These are phyloP conservation scores for Arvicanthis niloticus DNA, from an alignment of 2,113 vertebrate species.

Conservation along the genomic window DNA sequence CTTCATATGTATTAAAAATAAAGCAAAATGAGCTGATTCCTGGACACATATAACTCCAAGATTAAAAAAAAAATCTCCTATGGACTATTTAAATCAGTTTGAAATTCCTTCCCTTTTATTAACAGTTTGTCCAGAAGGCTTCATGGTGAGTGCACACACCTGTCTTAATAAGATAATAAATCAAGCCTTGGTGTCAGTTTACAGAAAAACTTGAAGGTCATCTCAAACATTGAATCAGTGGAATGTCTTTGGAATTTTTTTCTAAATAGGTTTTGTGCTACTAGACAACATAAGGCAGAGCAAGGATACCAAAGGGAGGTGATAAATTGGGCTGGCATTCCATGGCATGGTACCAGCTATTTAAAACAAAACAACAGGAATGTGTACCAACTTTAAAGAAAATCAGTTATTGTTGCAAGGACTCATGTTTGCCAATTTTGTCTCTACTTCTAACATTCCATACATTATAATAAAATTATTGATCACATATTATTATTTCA, in stretches of 20 bases:
- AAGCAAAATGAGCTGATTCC: conserved; percentile 36
- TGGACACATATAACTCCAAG: conserved; percentile 63
- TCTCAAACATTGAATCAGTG: conserved; percentile 38
- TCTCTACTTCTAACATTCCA: background rate
- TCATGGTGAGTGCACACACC: conserved; percentile 61
- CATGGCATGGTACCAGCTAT: background rate
- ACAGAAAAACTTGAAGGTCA: conserved; percentile 77
- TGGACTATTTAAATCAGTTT: conserved; percentile 60
- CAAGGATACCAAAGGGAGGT: background rate
- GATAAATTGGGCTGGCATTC: background rate
- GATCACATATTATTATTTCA: background rate
- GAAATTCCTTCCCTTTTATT: conserved; percentile 47
- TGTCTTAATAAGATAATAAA: conserved; percentile 65
- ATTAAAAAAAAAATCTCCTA: conserved; percentile 74
- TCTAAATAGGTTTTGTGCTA: conserved; percentile 25
- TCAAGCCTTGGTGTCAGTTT: conserved; percentile 65
- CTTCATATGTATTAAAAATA: conserved; percentile 26
- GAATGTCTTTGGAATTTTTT: conserved; percentile 30
- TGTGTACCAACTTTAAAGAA: background rate
- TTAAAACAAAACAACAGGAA: conserved; percentile 3
- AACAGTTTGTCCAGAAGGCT: conserved; percentile 73
- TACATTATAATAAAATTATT: background rate
- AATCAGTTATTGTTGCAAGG: background rate
- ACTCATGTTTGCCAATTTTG: background rate
- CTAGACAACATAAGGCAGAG: conserved; percentile 31